A percentile compares a stretch with the other conserved stretches of the same genome.
Conservation (phyloP, 2,888 invertebrate genomes). For the Celastrina argiolus region DNA sequence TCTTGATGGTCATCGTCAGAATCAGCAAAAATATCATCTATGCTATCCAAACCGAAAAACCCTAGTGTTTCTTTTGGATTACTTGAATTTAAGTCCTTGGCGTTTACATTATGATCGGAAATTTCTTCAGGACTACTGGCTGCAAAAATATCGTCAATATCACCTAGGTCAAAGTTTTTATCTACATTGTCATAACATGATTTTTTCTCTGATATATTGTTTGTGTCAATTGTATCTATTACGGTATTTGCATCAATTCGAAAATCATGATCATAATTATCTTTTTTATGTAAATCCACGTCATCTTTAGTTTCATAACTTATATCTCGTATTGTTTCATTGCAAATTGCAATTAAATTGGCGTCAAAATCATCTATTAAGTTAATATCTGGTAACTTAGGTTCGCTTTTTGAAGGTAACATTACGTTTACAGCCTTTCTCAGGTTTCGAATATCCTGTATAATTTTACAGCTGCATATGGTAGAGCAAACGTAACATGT, state of each 20-base stretch:
- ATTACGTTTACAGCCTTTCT: constrained; percentile 32
- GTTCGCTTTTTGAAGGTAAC: constrained; percentile 41
- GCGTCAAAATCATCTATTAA: constrained; percentile 54
- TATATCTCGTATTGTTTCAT: constrained; percentile 35
- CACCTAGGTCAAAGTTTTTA: constrained; percentile 62
- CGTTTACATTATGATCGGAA: constrained; percentile 28
- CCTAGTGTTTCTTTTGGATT: constrained; percentile 47
- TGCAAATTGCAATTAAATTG: constrained; percentile 45
- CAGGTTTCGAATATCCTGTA: constrained; percentile 41
- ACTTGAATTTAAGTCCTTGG: constrained; percentile 34
- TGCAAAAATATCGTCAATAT: constrained; percentile 60
- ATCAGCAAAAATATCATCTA: constrained; percentile 70
- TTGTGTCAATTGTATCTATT: constrained; percentile 29
- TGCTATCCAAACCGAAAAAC: constrained; percentile 65
- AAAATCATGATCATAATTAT: constrained; percentile 51
- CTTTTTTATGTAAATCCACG: constrained; percentile 37
- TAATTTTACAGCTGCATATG: constrained; percentile 58
- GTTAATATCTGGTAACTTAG: constrained; percentile 52
- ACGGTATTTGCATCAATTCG: constrained; percentile 29
- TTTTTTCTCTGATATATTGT: constrained; percentile 30
- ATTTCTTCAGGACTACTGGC: constrained; percentile 49
- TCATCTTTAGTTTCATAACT: constrained; percentile 23
- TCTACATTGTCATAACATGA: constrained; percentile 32
- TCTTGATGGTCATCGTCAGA: constrained; percentile 45
- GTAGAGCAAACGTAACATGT: constrained; percentile 66